Base-by-base conservation (phyloP, 2,113 vertebrate genomes). In the Pygoscelis adeliae region DNA sequence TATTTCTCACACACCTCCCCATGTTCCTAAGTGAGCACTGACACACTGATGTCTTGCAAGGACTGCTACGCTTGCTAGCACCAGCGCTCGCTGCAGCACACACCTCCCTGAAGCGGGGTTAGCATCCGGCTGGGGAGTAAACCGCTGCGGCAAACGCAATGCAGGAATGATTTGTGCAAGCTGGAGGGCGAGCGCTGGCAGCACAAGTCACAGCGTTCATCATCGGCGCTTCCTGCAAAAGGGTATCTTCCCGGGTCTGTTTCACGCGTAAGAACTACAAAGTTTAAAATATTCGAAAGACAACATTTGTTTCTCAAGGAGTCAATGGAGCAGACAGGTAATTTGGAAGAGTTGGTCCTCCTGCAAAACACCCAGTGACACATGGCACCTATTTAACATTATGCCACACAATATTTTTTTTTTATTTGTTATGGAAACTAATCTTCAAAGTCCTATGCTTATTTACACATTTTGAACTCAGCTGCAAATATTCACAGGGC, bases 381-480 rank as follows among this genome's bases (percentile, higher is more conserved):
- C 87, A 42, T 5, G 34, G 70, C 93, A 90, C 67, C 65, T 29
- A 55, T 25, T 87, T 89, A n/a, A 82, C 87, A 40, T 76, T 44
- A n/a, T 21, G 53, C 73, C 93, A 91, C 67, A 38, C 26, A 3
- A 0, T 12, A 65, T 66, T 80, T 53, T 8, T 70, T 66, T 80
- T 46, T 5, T 20, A 85, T 74, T 81, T 89, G 83, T 86, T 74
- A 95, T 89, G 92, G 90, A 96, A 97, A 93, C 88, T 77, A 38
- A 86, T 65, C 92, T 86, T 93, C 92, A 80, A 94, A 95, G 94
- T 9, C 91, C 72, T 7, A 0, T 10, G 76, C 88, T 89, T 93
- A 66, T 83, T 81, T 73, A 92, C 86, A 83, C 52, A 11, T 59
- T 56, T 73, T 58, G 52, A 93, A 55, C 61, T 61, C 94, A 93